These are phyloP conservation scores for Harpagifer antarcticus DNA, from an alignment of 2,797 vertebrate genomes.

Conservation along the genomic window DNA sequence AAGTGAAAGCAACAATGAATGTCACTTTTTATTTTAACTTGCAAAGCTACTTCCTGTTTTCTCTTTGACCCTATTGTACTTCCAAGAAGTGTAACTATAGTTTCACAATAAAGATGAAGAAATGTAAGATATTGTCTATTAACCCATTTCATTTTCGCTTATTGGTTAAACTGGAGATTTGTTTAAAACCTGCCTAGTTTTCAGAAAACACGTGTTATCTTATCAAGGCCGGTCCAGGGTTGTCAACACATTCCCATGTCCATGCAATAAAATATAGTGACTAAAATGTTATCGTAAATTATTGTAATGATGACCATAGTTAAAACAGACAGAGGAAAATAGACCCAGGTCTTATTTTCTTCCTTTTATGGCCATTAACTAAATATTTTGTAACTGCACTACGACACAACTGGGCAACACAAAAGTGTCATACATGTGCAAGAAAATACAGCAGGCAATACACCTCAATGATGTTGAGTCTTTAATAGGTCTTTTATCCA, in stretches of 20 bases:
- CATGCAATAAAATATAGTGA: not conserved
- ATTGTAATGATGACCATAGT: not conserved
- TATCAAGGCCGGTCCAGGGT: not conserved
- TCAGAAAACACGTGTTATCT: not conserved
- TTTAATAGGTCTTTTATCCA: slow-evolving; percentile 40
- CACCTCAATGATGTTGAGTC: slow-evolving; percentile 8
- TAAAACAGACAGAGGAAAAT: not conserved
- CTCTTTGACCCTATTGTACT: not conserved
- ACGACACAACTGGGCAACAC: not conserved
- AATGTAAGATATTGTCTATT: not conserved
- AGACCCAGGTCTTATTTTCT: not conserved
- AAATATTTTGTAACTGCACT: not conserved
- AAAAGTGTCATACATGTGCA: not conserved
- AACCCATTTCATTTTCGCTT: not conserved
- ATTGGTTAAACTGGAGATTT: slow-evolving; percentile 1
- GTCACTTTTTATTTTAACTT: not conserved
- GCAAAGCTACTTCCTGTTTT: not conserved
- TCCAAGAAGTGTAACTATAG: not conserved
- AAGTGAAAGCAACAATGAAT: not conserved
- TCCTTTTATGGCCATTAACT: not conserved
- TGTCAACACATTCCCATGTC: not conserved
- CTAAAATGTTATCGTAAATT: not conserved
- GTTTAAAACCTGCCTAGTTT: not conserved
- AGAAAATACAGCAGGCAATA: not conserved
- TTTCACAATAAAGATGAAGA: not conserved